A percentile compares a stretch with the other conserved stretches of the same genome.
Evolutionary conservation across 2,888 invertebrate genomes (phyloP).

Genomic region (Nasonovia ribisnigri): DNA sequence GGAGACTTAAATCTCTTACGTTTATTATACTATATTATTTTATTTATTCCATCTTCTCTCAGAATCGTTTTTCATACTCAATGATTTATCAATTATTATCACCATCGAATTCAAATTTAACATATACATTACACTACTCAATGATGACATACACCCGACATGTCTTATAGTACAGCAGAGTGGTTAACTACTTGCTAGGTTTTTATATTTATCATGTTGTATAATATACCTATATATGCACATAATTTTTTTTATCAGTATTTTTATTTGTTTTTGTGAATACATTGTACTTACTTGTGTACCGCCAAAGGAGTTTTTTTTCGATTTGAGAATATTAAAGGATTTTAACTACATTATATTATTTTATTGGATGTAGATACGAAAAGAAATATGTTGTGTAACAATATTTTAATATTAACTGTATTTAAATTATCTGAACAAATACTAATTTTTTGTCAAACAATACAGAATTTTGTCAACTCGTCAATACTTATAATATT

Average conservation of each 20-base stretch:
- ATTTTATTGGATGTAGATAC: not conserved
- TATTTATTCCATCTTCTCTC: no score
- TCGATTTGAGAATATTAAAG: not conserved
- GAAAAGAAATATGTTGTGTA: not conserved
- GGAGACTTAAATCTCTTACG: no score
- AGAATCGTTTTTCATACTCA: not conserved
- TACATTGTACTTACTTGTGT: not conserved
- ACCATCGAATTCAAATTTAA: not conserved
- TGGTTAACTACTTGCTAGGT: not conserved
- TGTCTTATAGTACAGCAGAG: not conserved
- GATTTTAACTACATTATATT: not conserved
- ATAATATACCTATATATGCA: not conserved
- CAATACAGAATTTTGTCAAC: not conserved
- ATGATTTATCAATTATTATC: not conserved
- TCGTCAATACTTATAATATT: slow-evolving; percentile 1
- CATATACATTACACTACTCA: not conserved
- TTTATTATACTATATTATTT: no score
- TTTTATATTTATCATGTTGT: not conserved
- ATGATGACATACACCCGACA: not conserved
- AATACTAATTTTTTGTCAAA: not conserved
- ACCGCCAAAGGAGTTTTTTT: not conserved
- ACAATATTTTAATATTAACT: not conserved
- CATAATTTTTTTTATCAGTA: not conserved
- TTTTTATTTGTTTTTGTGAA: not conserved
- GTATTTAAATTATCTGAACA: not conserved